Evolutionary conservation across 2,888 invertebrate species (phyloP).

Genomic region (Acleris laterana): DNA sequence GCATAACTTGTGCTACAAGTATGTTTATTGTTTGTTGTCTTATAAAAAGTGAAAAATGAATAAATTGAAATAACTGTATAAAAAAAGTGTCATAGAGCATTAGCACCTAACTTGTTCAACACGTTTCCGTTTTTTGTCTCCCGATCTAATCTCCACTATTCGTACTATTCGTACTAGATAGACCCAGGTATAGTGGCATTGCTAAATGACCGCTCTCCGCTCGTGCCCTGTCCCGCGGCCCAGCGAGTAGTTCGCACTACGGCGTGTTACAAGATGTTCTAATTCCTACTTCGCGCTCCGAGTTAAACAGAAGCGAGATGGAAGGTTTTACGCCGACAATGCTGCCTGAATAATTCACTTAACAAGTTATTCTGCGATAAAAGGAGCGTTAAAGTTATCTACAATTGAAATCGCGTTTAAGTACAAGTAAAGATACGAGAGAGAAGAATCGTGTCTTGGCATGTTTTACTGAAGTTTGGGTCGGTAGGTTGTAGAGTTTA

Average conservation of each 20-base stretch:
- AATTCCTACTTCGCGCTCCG: slow-evolving; percentile 32
- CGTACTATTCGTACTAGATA: no score
- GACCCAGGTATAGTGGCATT: no score
- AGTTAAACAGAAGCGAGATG: slow-evolving; percentile 21
- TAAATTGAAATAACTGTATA: no score
- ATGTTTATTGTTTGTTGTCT: no score
- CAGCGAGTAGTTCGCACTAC: slow-evolving; percentile 32
- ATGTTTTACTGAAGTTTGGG: not conserved
- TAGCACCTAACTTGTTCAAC: no score
- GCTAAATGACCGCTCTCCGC: not conserved
- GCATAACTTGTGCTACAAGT: no score
- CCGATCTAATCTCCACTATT: no score
- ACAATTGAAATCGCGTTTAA: slow-evolving; percentile 33
- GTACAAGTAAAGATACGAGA: slow-evolving; percentile 16
- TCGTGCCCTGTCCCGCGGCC: not conserved
- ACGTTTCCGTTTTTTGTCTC: no score
- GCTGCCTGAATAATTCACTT: slow-evolving; percentile 35
- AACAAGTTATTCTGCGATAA: slow-evolving; percentile 28
- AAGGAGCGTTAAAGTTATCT: slow-evolving; percentile 22
- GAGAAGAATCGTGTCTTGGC: not conserved
- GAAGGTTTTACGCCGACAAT: slow-evolving; percentile 28
- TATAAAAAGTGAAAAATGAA: no score
- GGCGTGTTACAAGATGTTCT: slow-evolving; percentile 31
- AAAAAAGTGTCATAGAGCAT: no score
- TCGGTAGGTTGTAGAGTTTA: no score